These are phyloP conservation scores for Pipistrellus kuhlii DNA, from an alignment of 2,797 vertebrate species.

Conservation along the genomic window DNA sequence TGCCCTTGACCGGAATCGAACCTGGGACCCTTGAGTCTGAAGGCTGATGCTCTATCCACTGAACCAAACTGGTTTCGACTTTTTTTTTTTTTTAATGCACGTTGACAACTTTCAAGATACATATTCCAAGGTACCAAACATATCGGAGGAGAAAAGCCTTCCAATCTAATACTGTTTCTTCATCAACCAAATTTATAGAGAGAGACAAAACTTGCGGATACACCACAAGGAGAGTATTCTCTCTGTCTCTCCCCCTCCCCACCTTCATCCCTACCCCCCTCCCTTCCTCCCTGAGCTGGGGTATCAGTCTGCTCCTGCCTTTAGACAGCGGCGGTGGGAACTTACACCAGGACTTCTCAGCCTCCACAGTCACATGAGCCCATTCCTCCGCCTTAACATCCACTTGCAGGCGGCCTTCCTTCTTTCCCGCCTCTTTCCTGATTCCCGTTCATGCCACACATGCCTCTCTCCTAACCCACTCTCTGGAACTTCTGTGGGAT, in stretches of 20 bases:
- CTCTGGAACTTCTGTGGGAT: neutral
- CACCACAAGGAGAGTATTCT: neutral
- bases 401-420: neutral
- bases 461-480: neutral
- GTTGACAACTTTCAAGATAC: neutral
- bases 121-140: conserved; percentile 30
- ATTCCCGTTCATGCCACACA: neutral
- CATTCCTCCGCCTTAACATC: neutral
- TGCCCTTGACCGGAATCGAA: too few species aligned
- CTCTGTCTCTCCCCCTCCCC: too few species aligned
- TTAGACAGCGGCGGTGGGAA: rapidly evolving
- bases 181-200: neutral
- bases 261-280: neutral
- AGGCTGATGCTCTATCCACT: too few species aligned
- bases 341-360: too few species aligned
- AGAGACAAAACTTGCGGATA: conserved; percentile 12
- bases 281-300: neutral
- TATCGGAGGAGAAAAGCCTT: conserved; percentile 7
- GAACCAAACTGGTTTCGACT: too few species aligned
- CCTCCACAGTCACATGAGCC: neutral
- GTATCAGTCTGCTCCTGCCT: neutral
- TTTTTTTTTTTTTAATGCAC: too few species aligned
- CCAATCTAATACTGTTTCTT: conserved; percentile 27
- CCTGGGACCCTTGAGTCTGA: too few species aligned
- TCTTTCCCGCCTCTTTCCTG: neutral